phyloP scores from a whole-genome alignment of 1,140 invertebrate genomes.

The Euglossa dilemma region DNA sequence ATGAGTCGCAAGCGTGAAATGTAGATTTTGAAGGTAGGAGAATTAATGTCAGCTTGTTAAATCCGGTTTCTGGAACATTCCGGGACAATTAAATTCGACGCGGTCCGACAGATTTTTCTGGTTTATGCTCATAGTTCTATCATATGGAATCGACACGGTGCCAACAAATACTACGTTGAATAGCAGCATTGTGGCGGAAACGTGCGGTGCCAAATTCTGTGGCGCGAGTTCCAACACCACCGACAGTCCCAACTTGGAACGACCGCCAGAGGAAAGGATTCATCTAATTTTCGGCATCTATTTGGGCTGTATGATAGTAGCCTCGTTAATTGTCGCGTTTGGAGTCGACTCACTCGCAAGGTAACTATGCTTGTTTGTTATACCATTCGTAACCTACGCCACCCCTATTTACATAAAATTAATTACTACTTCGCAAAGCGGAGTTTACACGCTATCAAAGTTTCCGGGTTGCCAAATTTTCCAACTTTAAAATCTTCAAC shows the following conservation, averaged over 20 bases:
- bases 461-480: too few species aligned
- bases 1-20: too few species aligned
- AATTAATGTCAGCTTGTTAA: neutral
- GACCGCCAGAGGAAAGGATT: conserved; percentile 88
- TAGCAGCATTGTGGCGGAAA: conserved; percentile 76
- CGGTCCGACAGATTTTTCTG: too few species aligned
- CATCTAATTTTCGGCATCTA: conserved; percentile 92
- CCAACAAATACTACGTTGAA: conserved; percentile 67
- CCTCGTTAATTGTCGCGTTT: conserved; percentile 89
- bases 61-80: too few species aligned
- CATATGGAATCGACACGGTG: conserved; percentile 73
- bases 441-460: too few species aligned
- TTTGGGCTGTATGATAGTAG: conserved; percentile 89
- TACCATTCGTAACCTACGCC: neutral
- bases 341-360: conserved; percentile 91
- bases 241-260: conserved; percentile 86
- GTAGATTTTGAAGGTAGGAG: neutral
- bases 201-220: conserved; percentile 91
- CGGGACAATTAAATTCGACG: too few species aligned
- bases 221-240: conserved; percentile 81
- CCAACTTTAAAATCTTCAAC: too few species aligned
- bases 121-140: conserved; percentile 72
- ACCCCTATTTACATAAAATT: too few species aligned
- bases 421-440: too few species aligned
- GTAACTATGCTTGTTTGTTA: conserved; percentile 77